phyloP scores from a whole-genome alignment of 2,888 invertebrate species.

The Pandemis cinnamomeana region DNA sequence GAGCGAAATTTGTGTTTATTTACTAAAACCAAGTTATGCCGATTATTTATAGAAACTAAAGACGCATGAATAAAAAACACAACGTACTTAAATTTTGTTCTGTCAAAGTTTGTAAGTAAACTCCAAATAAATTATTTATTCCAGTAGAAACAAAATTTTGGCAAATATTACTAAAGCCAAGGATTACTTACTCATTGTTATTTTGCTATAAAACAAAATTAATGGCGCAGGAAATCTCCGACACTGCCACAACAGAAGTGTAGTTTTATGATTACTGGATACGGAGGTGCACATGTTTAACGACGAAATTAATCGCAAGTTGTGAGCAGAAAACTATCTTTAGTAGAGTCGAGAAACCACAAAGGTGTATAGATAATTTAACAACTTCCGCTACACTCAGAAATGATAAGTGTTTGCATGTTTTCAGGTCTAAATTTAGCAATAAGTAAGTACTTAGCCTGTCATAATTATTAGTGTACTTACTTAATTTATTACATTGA shows the following conservation, averaged over 20 bases:
- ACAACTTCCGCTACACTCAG: background rate
- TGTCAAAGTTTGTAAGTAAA: no score
- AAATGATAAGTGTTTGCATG: background rate
- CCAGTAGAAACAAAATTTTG: no score
- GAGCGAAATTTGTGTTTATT: background rate
- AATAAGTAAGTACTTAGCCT: no score
- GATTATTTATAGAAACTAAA: background rate
- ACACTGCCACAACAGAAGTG: constrained; percentile 57
- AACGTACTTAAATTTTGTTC: background rate
- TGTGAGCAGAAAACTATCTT: constrained; percentile 22
- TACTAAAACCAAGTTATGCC: background rate
- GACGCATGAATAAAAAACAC: background rate
- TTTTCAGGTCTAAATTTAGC: background rate
- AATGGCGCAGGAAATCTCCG: constrained; percentile 68
- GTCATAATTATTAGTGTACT: background rate
- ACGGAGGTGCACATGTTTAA: constrained; percentile 59
- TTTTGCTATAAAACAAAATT: constrained; percentile 63
- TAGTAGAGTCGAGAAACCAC: background rate
- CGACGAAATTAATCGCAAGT: constrained; percentile 58
- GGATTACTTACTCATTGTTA: constrained; percentile 63
- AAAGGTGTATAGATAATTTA: constrained; percentile 3
- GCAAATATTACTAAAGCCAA: background rate
- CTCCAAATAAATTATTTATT: no score
- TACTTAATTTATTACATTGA: background rate
- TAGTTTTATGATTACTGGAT: constrained; percentile 69